Base-by-base conservation (phyloP, 2,797 vertebrate species). In the Nannoperca australis region DNA sequence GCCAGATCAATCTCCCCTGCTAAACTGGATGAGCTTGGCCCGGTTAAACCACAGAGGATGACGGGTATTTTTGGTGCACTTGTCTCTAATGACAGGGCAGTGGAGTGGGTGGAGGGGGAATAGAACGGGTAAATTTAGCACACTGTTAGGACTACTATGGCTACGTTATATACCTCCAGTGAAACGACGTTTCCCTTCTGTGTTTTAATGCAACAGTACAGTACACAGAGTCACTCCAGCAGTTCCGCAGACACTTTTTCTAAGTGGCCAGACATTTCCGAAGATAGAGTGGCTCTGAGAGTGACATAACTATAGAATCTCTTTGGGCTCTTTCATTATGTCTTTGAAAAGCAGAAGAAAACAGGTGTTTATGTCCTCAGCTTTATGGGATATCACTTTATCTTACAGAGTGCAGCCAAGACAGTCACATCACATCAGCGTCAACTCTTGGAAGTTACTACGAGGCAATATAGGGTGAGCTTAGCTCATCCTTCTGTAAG, bases 11-110 rank as follows among this genome's bases (percentile, higher is more conserved):
- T 90, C 83, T 82, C 78, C 66, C 66, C 54, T 55, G 68, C 74
- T 81, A 85, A 83, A 91, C 73, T 85, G 85, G 79, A 86, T 81
- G 85, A 91, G 86, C 89, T 87, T 90, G 85, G 88, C 77, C 86
- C 18, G 67, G 89, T 88, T 82, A 85, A 93, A 90, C 86, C 84
- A 81, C 88, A 82, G 82, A 89, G 88, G 85, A 90, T 81, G 85
- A 84, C 24, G 85, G 86, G 88, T 93, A 93, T 94, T 94, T 93
- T 91, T 91, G 91, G 90, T 90, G 81, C 85, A 86, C 90, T 94
- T 92, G 84, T 90, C 84, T 93, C 85, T 91, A 93, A 93, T 94
- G 94, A 93, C 90, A 91, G 91, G 90, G 91, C 89, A 88, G 87
- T 61, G 0, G 77, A 86, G 87, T 90, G 88, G 86, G 91, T 74